Percentiles rank a stretch among this genome's conserved stretches.
Evolutionary conservation across 2,888 invertebrate species (phyloP).

Genomic region (Phortica okadai): DNA sequence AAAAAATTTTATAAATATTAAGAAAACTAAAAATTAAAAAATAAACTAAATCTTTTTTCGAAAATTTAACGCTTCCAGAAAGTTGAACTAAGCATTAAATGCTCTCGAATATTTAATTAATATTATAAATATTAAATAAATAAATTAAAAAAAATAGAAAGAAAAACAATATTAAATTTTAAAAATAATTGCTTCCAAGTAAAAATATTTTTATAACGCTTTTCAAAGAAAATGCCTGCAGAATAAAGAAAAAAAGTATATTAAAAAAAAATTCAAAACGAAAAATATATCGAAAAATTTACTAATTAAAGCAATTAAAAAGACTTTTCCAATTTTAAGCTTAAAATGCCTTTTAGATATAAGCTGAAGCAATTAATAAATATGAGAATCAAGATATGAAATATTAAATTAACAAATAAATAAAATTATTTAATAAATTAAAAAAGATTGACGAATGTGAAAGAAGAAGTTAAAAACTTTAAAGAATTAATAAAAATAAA

Average conservation of each 20-base stretch:
- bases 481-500: conserved; percentile 33
- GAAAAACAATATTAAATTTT: conserved; percentile 47
- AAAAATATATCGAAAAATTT: conserved; percentile 35
- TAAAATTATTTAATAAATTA: neutral
- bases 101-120: conserved; percentile 46
- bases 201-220: conserved; percentile 68
- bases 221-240: conserved; percentile 54
- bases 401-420: neutral
- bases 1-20: no score
- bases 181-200: conserved; percentile 66
- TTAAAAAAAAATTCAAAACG: conserved; percentile 32
- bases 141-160: conserved; percentile 42
- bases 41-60: conserved; percentile 24
- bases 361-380: conserved; percentile 45
- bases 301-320: conserved; percentile 47
- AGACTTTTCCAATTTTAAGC: conserved; percentile 67
- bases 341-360: conserved; percentile 68
- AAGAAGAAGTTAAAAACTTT: no score
- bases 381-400: neutral
- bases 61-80: conserved; percentile 62
- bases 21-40: no score
- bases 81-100: conserved; percentile 67
- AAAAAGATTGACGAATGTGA: no score
- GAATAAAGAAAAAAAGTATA: conserved; percentile 38
- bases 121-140: conserved; percentile 25